Base-by-base conservation (phyloP, 2,113 vertebrate genomes). In the Chionomys nivalis region DNA sequence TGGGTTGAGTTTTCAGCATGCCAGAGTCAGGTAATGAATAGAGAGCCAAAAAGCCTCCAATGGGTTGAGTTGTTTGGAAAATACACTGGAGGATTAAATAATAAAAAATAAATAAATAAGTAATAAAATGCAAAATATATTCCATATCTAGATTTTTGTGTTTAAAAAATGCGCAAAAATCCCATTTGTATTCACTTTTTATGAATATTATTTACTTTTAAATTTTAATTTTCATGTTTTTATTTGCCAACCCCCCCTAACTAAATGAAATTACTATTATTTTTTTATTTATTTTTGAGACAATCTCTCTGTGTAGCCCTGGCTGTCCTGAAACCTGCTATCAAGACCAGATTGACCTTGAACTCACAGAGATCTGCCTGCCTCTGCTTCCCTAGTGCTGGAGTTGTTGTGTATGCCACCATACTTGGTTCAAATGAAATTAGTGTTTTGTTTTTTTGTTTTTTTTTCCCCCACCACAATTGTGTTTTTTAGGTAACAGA, bases 401-500 rank as follows among this genome's bases (percentile, higher is more conserved):
- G 21, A 36, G 58, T 58, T 39, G 78, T 36, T 81, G 49, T 55
- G 33, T 58, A 11, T 81, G 19, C 33, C 21, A 58, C 36, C 36
- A 63, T 42, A 28, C 55, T 28, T 63, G 81, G 58, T n/a, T 63
- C 5, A 86, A 47, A 33, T 66, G 63, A 66, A 66, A 86, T 66
- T 33, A 21, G 81, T 83, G 12, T 13, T 77, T 63, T 47, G 47
- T 66, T 2, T 21, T 47, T 2, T 7, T n/a, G n/a, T n/a, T n/a
- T n/a, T n/a, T n/a, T n/a, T n/a, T n/a, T n/a, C n/a, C n/a, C n/a
- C n/a, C 14, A 49, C 28, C 19, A n/a, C 36, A 70, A 44, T 66
- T 98, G 98, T 98, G 98, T 98, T 97, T 98, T 98, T 97, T 98
- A 93, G 97, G 98, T 98, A 98, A 98, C 98, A 98, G 98, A 98